A percentile compares a stretch with the other conserved stretches of the same genome.
Conservation (phyloP, 2,888 invertebrate genomes). For the Labia minor region DNA sequence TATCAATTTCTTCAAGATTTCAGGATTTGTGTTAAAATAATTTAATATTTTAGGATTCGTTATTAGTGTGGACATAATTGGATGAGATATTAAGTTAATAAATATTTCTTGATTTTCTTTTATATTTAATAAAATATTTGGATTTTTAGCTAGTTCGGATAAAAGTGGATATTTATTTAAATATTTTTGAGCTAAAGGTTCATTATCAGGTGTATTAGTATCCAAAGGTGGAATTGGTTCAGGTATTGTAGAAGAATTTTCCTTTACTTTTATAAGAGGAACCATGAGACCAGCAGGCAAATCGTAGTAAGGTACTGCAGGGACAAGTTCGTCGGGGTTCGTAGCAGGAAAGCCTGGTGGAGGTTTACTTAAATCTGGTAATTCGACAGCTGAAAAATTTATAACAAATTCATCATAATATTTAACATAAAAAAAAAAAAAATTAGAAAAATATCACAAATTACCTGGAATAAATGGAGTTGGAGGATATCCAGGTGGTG, state of each 20-base stretch:
- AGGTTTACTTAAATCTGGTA: constrained; percentile 75
- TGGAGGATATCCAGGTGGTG: constrained; percentile 47
- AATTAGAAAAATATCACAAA: constrained; percentile 18
- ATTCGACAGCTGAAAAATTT: constrained; percentile 33
- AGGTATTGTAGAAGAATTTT: not conserved
- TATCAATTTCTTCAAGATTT: not conserved
- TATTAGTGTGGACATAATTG: not conserved
- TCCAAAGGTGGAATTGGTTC: not conserved
- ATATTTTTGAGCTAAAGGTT: not conserved
- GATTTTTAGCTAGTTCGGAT: not conserved
- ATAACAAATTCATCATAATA: constrained; percentile 20
- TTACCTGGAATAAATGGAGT: constrained; percentile 28
- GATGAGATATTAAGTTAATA: not conserved
- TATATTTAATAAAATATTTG: not conserved
- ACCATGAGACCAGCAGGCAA: constrained; percentile 96
- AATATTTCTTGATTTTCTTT: not conserved
- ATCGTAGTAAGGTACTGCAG: constrained; percentile 90
- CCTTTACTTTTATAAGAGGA: constrained; percentile 73
- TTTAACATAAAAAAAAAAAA: not conserved
- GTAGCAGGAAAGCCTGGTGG: constrained; percentile 62
- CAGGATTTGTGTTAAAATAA: not conserved
- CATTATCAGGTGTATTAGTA: not conserved
- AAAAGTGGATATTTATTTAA: not conserved
- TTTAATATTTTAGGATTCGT: not conserved
- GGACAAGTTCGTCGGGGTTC: constrained; percentile 63